Conservation (phyloP, 2,113 vertebrate genomes). For the Fukomys damarensis region DNA sequence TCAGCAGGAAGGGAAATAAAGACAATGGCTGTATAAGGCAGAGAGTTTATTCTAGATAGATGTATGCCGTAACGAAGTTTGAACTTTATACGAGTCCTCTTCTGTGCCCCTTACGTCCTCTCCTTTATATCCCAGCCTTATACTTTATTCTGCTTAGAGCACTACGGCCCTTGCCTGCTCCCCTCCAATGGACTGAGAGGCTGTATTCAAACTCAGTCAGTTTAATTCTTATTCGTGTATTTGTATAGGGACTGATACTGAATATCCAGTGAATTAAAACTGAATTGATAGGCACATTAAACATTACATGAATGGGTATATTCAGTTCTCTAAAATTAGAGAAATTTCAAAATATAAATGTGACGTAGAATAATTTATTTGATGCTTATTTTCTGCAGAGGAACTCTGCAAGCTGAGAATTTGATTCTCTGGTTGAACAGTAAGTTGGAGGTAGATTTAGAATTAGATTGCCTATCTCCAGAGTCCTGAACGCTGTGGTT, state of each 20-base stretch:
- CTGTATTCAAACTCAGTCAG: not conserved
- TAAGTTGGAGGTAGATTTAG: not conserved
- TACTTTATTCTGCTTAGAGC: not conserved
- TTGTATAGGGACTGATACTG: not conserved
- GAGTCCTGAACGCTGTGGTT: rapidly evolving
- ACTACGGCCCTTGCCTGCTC: rapidly evolving
- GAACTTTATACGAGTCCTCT: not conserved
- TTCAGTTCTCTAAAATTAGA: not conserved
- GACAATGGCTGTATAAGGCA: not conserved
- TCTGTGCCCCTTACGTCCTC: not conserved
- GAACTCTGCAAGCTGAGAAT: not conserved
- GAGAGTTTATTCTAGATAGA: not conserved
- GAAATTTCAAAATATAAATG: not conserved
- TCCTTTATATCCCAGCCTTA: not conserved
- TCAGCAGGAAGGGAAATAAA: not conserved
- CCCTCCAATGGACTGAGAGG: rapidly evolving
- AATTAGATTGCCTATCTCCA: not conserved
- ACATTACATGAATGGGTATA: not conserved
- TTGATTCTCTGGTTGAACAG: too few species aligned
- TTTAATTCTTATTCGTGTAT: not conserved
- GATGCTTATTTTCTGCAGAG: not conserved
- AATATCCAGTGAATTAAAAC: not conserved
- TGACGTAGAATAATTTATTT: not conserved
- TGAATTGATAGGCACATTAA: not conserved
- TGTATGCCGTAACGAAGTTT: not conserved